Evolutionary conservation across 2,797 vertebrate genomes (phyloP).

Genomic region (Amblyopsis hoosieri): DNA sequence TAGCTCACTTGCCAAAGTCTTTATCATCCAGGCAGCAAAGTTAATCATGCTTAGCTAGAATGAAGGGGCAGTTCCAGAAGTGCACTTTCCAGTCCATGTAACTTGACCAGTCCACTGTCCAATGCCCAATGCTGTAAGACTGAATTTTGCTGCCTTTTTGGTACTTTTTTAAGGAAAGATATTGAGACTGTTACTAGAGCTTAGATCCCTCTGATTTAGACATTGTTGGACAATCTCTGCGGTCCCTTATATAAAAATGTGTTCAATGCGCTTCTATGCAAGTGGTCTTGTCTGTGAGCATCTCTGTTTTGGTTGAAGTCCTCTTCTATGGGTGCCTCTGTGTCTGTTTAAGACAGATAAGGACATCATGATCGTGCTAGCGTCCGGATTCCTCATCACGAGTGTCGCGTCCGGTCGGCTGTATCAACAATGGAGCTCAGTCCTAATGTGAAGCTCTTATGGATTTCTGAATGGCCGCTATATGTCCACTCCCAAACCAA

Average conservation of each 20-base stretch:
- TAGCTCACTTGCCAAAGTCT: slow-evolving; percentile 33
- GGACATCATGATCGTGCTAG: slow-evolving; percentile 52
- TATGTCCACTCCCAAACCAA: slow-evolving; percentile 65
- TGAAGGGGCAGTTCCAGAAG: slow-evolving; percentile 2
- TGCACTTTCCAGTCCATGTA: slow-evolving; percentile 1
- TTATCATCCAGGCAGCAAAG: slow-evolving; percentile 16
- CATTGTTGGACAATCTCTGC: slow-evolving; percentile 22
- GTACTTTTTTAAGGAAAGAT: not conserved
- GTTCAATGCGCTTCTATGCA: slow-evolving; percentile 12
- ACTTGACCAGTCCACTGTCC: too few relatives aligned
- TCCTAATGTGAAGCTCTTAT: slow-evolving; percentile 56
- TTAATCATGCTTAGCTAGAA: slow-evolving; percentile 17
- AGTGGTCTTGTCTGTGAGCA: slow-evolving; percentile 3
- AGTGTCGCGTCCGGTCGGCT: slow-evolving; percentile 62
- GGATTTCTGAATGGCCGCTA: slow-evolving; percentile 63
- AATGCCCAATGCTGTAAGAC: not conserved
- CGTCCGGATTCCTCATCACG: slow-evolving; percentile 65
- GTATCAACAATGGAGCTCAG: slow-evolving; percentile 64
- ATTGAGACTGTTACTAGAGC: not conserved
- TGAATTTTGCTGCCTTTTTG: too few relatives aligned
- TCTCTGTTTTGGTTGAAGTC: slow-evolving; percentile 7
- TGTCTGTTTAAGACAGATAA: slow-evolving; percentile 41
- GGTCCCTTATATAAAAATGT: not conserved
- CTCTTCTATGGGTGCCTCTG: slow-evolving; percentile 19
- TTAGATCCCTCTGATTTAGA: not conserved